phyloP scores from a whole-genome alignment of 1,140 invertebrate genomes.

The Steinernema feltiae region DNA sequence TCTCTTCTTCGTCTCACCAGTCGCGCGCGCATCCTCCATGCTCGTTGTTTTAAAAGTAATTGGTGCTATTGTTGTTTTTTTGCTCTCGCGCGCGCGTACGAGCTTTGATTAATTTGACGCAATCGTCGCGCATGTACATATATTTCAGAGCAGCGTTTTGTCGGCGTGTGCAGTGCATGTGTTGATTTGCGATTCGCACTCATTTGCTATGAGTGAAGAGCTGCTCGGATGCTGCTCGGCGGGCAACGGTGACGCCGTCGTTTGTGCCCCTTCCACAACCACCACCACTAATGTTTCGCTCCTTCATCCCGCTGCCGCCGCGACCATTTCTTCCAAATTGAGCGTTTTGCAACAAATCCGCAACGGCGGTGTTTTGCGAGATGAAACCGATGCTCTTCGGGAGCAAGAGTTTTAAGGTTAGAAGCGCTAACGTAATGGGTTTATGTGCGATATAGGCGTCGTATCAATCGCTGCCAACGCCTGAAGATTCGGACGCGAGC shows the following conservation, averaged over 20 bases:
- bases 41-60: not conserved
- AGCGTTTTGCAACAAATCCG: no score
- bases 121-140: not conserved
- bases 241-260: not conserved
- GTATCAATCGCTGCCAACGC: no score
- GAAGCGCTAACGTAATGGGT: no score
- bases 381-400: no score
- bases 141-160: not conserved
- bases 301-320: no score
- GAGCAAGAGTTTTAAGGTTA: no score
- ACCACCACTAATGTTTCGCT: no score
- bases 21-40: not conserved
- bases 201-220: not conserved
- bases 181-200: not conserved
- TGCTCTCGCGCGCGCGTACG: not conserved
- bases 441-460: no score
- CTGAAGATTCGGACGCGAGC: no score
- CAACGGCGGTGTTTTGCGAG: no score
- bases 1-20: not conserved
- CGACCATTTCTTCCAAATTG: no score
- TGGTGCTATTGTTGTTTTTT: not conserved
- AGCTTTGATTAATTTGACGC: not conserved
- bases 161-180: not conserved
- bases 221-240: not conserved
- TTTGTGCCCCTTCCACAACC: not conserved